These are phyloP conservation scores for Plodia interpunctella DNA, from an alignment of 1,140 invertebrate genomes.

Conservation along the genomic window DNA sequence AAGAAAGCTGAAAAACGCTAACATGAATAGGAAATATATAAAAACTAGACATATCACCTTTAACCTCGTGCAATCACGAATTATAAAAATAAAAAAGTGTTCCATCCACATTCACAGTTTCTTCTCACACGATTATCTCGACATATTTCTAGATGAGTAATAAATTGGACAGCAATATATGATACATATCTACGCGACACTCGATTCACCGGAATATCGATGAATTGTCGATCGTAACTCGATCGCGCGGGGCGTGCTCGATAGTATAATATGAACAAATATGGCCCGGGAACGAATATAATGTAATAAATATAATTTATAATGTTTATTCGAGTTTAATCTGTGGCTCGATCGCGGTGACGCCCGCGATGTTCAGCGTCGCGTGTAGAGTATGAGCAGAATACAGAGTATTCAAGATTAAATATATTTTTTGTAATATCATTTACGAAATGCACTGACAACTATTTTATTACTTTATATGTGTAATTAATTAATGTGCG, in stretches of 20 bases:
- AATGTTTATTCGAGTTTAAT: slow-evolving; percentile 65
- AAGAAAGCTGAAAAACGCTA: too few species aligned
- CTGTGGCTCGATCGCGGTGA: slow-evolving; percentile 52
- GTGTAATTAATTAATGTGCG: too few species aligned
- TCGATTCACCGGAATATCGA: slow-evolving; percentile 13
- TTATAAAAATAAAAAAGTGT: too few species aligned
- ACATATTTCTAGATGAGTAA: neutral
- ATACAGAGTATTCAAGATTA: slow-evolving; percentile 21
- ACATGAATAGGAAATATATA: too few species aligned
- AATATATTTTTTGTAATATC: too few species aligned
- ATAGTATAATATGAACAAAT: slow-evolving; percentile 52
- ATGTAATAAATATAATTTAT: slow-evolving; percentile 74
- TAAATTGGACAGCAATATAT: slow-evolving; percentile 8
- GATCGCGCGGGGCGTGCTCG: slow-evolving; percentile 27
- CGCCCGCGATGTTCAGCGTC: slow-evolving; percentile 39
- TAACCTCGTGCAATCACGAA: too few species aligned
- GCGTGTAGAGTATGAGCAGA: slow-evolving; percentile 29
- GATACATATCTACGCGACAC: slow-evolving; percentile 11
- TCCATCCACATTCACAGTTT: too few species aligned
- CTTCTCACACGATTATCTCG: too few species aligned
- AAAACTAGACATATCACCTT: too few species aligned
- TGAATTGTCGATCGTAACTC: slow-evolving; percentile 15
- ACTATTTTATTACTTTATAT: too few species aligned
- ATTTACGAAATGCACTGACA: too few species aligned
- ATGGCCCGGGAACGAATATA: slow-evolving; percentile 56